Evolutionary conservation across 2,797 vertebrate genomes (phyloP).

Genomic region (Sus cebifrons): DNA sequence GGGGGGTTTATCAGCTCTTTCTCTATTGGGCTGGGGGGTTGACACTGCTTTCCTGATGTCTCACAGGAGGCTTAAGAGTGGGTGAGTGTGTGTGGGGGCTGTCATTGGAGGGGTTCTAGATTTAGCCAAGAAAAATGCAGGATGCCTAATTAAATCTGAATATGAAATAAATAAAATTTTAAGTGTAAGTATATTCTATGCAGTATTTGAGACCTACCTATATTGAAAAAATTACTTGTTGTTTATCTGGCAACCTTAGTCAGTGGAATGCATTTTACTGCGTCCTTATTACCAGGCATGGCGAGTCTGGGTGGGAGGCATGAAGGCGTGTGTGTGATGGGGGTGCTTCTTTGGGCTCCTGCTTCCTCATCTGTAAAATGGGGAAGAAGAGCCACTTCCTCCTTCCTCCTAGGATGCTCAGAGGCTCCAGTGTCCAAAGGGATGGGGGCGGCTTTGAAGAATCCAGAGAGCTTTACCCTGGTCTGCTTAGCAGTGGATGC

Average conservation of each 20-base stretch:
- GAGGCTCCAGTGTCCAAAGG: background rate
- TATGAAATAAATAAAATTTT: background rate
- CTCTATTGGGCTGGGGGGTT: background rate
- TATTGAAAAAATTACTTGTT: background rate
- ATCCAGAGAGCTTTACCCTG: background rate
- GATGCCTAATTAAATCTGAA: constrained; percentile 28
- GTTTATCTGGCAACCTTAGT: background rate
- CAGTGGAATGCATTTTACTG: background rate
- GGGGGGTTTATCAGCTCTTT: background rate
- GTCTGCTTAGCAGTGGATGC: background rate
- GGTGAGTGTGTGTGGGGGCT: background rate
- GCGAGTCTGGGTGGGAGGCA: background rate
- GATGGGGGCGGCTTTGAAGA: background rate
- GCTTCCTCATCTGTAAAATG: background rate
- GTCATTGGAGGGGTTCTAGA: background rate
- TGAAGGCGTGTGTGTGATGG: background rate
- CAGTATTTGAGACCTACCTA: background rate
- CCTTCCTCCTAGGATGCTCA: background rate
- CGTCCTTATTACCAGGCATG: background rate
- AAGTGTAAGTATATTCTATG: background rate
- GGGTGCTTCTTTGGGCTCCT: background rate
- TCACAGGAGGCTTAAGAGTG: background rate
- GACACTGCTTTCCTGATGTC: background rate
- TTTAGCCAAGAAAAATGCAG: background rate
- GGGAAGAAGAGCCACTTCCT: background rate